phyloP scores from a whole-genome alignment of 2,797 vertebrate genomes.

The Holocentrus rufus region DNA sequence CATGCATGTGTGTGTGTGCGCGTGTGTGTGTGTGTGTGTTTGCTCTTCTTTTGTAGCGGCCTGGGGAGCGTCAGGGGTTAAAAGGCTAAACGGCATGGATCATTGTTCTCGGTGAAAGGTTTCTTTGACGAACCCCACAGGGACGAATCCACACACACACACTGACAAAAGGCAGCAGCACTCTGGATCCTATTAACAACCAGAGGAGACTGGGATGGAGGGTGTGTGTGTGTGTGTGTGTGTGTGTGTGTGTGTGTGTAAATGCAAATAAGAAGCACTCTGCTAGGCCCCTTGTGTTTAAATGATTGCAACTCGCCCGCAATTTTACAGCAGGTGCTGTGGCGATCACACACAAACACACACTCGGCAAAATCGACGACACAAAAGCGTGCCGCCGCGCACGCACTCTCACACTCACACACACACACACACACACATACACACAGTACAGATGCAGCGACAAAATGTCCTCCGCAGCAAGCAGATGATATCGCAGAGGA shows the following conservation, averaged over 20 bases:
- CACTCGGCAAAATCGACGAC: too few species aligned
- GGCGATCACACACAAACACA: conserved; percentile 37
- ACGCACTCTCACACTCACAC: conserved; percentile 17
- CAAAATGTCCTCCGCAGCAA: conserved; percentile 77
- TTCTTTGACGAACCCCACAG: conserved; percentile 74
- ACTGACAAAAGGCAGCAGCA: conserved; percentile 70
- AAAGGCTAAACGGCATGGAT: conserved; percentile 83
- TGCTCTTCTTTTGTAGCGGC: conserved; percentile 61
- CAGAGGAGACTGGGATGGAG: conserved; percentile 34
- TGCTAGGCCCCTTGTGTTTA: conserved; percentile 61
- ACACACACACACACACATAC: conserved; percentile 7
- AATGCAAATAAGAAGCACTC: conserved; percentile 68
- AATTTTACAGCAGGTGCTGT: conserved; percentile 72
- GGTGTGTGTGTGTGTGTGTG: conserved; percentile 5
- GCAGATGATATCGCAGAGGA: conserved; percentile 52
- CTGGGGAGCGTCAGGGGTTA: conserved; percentile 73
- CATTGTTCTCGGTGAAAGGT: conserved; percentile 81
- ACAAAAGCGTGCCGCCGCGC: too few species aligned
- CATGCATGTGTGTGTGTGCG: conserved; percentile 36
- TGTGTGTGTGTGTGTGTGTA: conserved; percentile 38
- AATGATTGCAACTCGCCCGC: conserved; percentile 67
- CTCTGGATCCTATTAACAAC: conserved; percentile 72
- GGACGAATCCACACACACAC: conserved; percentile 68
- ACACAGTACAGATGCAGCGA: conserved; percentile 43
- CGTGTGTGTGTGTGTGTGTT: conserved; percentile 27